These are phyloP conservation scores for Ceratina calcarata DNA, from an alignment of 1,140 invertebrate genomes.

Conservation along the genomic window DNA sequence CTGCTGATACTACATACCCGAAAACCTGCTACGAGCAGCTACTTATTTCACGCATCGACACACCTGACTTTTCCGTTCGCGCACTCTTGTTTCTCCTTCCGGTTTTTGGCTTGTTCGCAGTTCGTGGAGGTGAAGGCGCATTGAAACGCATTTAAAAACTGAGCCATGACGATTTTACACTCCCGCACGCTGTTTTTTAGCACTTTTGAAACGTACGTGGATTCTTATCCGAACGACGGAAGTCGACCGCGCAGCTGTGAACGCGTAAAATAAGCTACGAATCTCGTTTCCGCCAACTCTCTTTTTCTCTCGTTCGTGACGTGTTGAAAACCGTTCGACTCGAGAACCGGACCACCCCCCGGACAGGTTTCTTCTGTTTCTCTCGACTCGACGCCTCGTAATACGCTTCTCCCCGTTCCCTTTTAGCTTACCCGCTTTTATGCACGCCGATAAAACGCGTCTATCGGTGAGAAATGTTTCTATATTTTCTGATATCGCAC, in stretches of 20 bases:
- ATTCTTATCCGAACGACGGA: not conserved
- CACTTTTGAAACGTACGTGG: not conserved
- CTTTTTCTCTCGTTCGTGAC: no score
- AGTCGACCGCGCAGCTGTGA: not conserved
- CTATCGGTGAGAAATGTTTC: slow-evolving; percentile 10
- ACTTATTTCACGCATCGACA: slow-evolving; percentile 35
- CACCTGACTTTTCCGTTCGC: not conserved
- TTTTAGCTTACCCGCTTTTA: slow-evolving; percentile 14
- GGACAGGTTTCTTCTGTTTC: slow-evolving; percentile 23
- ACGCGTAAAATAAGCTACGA: slow-evolving; percentile 16
- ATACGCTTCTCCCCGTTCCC: slow-evolving; percentile 30
- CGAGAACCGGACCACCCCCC: not conserved
- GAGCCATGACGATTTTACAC: slow-evolving; percentile 16
- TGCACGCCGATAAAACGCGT: slow-evolving; percentile 33
- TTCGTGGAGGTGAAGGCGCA: no score
- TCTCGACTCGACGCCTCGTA: slow-evolving; percentile 1
- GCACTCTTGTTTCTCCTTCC: no score
- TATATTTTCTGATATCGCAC: slow-evolving; percentile 39
- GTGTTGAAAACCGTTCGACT: not conserved
- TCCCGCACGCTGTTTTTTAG: not conserved
- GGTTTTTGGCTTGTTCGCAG: not conserved
- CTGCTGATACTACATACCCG: not conserved
- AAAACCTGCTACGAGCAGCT: not conserved
- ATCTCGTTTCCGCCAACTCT: not conserved
- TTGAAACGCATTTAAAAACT: no score